Evolutionary conservation across 2,797 vertebrate genomes (phyloP).

Genomic region (Bradypodion ventrale): DNA sequence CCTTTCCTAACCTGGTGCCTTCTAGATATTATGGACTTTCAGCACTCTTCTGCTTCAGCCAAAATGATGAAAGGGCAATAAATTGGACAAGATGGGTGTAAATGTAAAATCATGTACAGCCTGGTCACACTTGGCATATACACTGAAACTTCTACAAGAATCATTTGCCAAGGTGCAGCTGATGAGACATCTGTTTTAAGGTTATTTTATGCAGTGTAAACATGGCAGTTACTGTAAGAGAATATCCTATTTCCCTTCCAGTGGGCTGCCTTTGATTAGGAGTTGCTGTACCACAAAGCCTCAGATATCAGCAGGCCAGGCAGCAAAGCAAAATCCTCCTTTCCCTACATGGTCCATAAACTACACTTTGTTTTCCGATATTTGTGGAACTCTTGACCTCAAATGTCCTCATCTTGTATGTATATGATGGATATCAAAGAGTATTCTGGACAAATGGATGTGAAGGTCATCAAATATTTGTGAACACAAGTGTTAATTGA

Average conservation of each 20-base stretch:
- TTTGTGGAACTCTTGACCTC: slow-evolving; percentile 48
- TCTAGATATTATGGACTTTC: neutral
- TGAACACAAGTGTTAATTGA: slow-evolving; percentile 54
- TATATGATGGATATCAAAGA: slow-evolving; percentile 58
- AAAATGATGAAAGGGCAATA: neutral
- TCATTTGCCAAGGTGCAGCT: neutral
- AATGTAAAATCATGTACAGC: neutral
- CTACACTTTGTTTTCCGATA: slow-evolving; percentile 56
- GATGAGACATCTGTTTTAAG: slow-evolving; percentile 8
- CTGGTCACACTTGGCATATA: neutral
- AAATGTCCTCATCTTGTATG: slow-evolving; percentile 47
- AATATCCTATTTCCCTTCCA: neutral
- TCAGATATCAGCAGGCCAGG: neutral
- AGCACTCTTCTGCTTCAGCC: neutral
- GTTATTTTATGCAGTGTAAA: neutral
- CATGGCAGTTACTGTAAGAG: neutral
- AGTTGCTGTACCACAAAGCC: slow-evolving; percentile 1
- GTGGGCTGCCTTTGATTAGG: neutral
- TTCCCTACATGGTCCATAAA: slow-evolving; percentile 32
- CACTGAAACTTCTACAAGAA: neutral
- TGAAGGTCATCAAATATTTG: slow-evolving; percentile 49
- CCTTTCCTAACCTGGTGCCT: neutral
- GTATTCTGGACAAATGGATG: slow-evolving; percentile 4
- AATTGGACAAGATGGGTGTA: neutral
- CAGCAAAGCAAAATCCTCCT: neutral